Evolutionary conservation across 2,113 vertebrate genomes (phyloP), one percentile per base, ranked within the genome.

Genomic region (Ageneiosus marmoratus): DNA sequence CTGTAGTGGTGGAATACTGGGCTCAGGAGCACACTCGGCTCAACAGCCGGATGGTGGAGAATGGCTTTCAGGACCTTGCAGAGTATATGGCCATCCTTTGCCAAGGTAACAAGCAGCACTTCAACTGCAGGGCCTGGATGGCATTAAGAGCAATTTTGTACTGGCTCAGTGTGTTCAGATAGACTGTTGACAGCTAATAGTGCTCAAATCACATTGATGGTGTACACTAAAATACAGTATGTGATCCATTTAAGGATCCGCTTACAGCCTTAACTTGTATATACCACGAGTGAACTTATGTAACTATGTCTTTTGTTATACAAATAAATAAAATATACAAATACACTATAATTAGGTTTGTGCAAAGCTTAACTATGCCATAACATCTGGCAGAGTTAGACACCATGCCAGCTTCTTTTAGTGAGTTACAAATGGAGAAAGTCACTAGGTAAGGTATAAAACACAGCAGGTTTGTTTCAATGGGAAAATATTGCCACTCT

Each of bases 1-100:
- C 95, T 86, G 93, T 95, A 37, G 87, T 95, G 84, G 93, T 97
- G 88, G 97, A 98, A 85, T 97, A 94, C 88, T 99, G 97, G 96
- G 95, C 95, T 89, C 86, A 96, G 85, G 93, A 96, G 85, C 92
- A 96, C 88, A 92, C 95, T 41, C 93, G 92, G 80, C 93, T 94
- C 86, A 95, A 97, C 91, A 95, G 90, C 92, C 93, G 89, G 29
- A 79, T 94, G 53, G 91, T 97, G 87, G 89, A 90, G 84, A 94
- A 95, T 75, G 86, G 96, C 88, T 89, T 95, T 82, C 91, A 93
- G 88, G 95, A 96, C 84, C 89, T 98, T n/a, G 94, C 94, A 4
- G 93, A 92, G 60, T 93, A 97, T 72, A 90, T 98, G 87, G 94
- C 94, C n/a, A 81, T 95, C 83, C 91, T 93, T 0, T 97, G 95